Evolutionary conservation across 2,797 vertebrate genomes (phyloP).

Genomic region (Sebastes jordani): DNA sequence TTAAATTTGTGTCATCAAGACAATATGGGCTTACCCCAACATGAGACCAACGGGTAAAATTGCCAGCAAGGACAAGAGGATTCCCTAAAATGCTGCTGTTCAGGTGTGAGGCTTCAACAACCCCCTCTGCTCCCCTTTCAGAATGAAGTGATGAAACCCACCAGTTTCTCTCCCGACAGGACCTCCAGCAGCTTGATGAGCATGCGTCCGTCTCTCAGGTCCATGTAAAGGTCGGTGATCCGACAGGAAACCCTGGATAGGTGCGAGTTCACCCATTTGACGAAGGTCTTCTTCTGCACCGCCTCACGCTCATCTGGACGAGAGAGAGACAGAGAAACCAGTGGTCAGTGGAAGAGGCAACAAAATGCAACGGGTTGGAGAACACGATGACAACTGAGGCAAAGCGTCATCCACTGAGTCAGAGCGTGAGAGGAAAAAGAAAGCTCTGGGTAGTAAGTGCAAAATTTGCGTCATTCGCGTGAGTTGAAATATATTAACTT

Average conservation of each 20-base stretch:
- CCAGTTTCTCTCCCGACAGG: constrained; percentile 93
- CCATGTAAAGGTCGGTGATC: constrained; percentile 92
- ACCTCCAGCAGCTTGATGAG: constrained; percentile 96
- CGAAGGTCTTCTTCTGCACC: constrained; percentile 90
- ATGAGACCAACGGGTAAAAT: neutral
- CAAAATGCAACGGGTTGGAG: neutral
- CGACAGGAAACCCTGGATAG: constrained; percentile 89
- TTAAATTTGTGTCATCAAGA: neutral
- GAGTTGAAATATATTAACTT: too few species aligned
- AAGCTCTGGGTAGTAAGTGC: neutral
- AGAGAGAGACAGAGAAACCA: neutral
- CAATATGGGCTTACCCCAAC: neutral
- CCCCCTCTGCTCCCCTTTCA: neutral
- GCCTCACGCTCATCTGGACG: constrained; percentile 66
- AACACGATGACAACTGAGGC: neutral
- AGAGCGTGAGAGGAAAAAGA: neutral
- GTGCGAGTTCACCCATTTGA: constrained; percentile 95
- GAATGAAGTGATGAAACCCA: constrained; percentile 65
- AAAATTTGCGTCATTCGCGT: too few species aligned
- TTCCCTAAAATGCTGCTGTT: neutral
- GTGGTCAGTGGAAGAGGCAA: neutral
- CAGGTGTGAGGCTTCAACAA: neutral
- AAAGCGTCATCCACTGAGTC: too few species aligned
- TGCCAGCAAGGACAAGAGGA: neutral
- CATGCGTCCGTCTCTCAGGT: constrained; percentile 91